These are phyloP conservation scores for Rana temporaria DNA, from an alignment of 2,113 vertebrate species.

Conservation along the genomic window DNA sequence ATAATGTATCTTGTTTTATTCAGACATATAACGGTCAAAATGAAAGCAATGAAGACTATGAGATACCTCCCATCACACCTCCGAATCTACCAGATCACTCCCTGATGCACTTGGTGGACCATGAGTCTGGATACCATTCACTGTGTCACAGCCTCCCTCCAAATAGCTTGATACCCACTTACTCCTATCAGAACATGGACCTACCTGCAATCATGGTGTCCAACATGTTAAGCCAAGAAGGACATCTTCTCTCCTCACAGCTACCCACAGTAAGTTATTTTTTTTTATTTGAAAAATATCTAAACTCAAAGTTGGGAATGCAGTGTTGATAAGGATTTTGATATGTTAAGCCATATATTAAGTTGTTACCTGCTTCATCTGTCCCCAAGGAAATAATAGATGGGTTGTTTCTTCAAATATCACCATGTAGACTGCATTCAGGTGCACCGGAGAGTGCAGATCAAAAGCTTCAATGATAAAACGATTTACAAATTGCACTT, in stretches of 20 bases:
- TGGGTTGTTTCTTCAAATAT: no score
- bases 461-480: no score
- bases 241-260: conserved; percentile 93
- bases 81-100: conserved; percentile 93
- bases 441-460: no score
- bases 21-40: conserved; percentile 89
- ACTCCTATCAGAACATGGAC: conserved; percentile 92
- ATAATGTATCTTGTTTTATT: conserved; percentile 55
- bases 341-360: no score
- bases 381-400: no score
- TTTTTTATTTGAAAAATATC: no score
- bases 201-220: conserved; percentile 98
- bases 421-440: no score
- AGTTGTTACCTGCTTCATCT: no score
- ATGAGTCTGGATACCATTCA: conserved; percentile 88
- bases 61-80: conserved; percentile 97
- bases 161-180: conserved; percentile 93
- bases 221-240: conserved; percentile 95
- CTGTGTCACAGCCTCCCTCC: conserved; percentile 93
- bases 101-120: conserved; percentile 95
- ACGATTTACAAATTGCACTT: no score
- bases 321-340: no score
- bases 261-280: conserved; percentile 91
- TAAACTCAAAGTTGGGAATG: no score
- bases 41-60: conserved; percentile 91